Evolutionary conservation across 2,797 vertebrate species (phyloP).

Genomic region (Syndactyla subalaris): DNA sequence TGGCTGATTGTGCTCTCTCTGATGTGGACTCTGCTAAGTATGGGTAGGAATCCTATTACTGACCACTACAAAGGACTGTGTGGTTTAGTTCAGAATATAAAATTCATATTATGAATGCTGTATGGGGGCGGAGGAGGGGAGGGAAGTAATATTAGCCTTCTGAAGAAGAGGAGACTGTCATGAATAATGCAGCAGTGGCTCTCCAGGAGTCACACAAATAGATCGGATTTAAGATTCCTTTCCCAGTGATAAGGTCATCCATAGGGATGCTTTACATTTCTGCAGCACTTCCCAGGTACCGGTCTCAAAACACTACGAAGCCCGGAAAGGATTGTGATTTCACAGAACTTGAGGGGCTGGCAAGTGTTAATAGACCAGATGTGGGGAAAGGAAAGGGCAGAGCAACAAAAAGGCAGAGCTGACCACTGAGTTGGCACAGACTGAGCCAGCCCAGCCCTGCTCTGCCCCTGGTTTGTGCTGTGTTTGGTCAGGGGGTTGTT

Average conservation of each 20-base stretch:
- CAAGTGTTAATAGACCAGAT: neutral
- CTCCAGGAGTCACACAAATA: constrained; percentile 63
- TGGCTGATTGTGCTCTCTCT: constrained; percentile 69
- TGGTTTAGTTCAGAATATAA: constrained; percentile 73
- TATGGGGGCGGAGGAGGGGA: constrained; percentile 40
- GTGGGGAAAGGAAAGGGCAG: neutral
- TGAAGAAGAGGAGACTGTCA: constrained; percentile 71
- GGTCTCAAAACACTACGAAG: neutral
- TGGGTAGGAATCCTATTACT: constrained; percentile 65
- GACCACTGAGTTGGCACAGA: neutral
- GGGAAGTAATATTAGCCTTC: constrained; percentile 71
- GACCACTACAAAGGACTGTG: constrained; percentile 73
- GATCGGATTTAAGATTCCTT: constrained; percentile 69
- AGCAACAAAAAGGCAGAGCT: neutral
- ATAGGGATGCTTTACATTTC: constrained; percentile 48
- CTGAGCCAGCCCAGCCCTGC: neutral
- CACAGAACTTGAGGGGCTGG: neutral
- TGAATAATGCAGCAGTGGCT: constrained; percentile 70
- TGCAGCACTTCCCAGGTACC: constrained; percentile 46
- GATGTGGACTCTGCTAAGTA: constrained; percentile 67
- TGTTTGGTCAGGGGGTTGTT: neutral
- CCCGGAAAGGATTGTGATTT: neutral
- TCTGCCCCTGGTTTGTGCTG: neutral
- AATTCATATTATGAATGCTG: constrained; percentile 74
- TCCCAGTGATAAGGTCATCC: constrained; percentile 65